Percentiles rank a stretch among this genome's conserved stretches.
phyloP scores from a whole-genome alignment of 2,888 invertebrate genomes.

The Cabera pusaria region DNA sequence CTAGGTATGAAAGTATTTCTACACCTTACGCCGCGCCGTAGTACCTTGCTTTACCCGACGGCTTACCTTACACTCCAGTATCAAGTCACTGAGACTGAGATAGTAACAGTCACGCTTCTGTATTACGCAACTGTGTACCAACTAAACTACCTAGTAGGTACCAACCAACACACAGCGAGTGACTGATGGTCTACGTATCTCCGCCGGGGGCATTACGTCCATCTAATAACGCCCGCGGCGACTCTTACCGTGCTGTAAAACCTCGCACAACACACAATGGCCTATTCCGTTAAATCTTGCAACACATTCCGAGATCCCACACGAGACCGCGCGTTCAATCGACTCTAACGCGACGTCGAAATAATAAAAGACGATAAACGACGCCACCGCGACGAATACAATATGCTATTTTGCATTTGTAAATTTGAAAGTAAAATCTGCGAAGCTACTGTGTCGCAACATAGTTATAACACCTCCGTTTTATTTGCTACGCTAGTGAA shows the following conservation, averaged over 20 bases:
- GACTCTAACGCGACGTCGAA: conserved; percentile 48
- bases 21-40: no score
- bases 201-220: conserved; percentile 8
- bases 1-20: no score
- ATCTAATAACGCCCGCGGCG: conserved; percentile 18
- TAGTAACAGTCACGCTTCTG: conserved; percentile 8
- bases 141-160: conserved; percentile 4
- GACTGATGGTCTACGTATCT: conserved; percentile 14
- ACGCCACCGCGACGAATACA: conserved; percentile 62
- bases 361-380: conserved; percentile 60
- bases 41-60: no score
- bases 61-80: no score
- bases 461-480: conserved; percentile 46
- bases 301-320: conserved; percentile 19
- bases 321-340: conserved; percentile 44
- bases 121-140: conserved; percentile 6
- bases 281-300: conserved; percentile 37
- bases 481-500: conserved; percentile 11
- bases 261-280: conserved; percentile 35
- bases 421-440: conserved; percentile 73
- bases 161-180: no score
- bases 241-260: conserved; percentile 16
- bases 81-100: no score
- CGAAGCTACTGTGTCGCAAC: conserved; percentile 75
- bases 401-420: conserved; percentile 75